Conservation (phyloP, 2,113 vertebrate species). For the Aegotheles bennettii region DNA sequence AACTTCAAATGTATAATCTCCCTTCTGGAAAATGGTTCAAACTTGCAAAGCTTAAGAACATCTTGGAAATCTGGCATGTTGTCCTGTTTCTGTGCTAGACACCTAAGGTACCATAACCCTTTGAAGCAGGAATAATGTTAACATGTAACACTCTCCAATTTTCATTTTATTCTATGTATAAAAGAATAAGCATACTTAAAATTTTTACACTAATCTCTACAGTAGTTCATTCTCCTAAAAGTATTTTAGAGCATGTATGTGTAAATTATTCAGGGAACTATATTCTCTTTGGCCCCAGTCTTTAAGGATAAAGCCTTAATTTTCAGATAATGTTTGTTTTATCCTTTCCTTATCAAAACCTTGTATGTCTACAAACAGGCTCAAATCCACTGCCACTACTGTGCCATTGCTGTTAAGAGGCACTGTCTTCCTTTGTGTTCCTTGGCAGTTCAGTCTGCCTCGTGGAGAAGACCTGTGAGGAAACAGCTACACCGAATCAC, state of each 20-base stretch:
- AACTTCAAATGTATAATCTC: background rate
- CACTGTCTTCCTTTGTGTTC: background rate
- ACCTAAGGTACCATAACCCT: background rate
- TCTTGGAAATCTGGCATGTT: background rate
- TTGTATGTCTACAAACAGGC: background rate
- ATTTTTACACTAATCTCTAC: background rate
- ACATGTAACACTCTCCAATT: background rate
- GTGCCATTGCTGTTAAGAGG: background rate
- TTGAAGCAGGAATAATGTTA: background rate
- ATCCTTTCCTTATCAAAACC: background rate
- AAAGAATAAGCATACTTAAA: background rate
- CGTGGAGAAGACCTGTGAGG: rapidly evolving
- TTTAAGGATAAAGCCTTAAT: background rate
- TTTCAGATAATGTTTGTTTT: background rate
- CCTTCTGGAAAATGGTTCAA: background rate
- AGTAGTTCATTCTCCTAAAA: background rate
- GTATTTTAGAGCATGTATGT: background rate
- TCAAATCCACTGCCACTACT: background rate
- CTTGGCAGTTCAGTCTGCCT: background rate
- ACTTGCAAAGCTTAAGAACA: background rate
- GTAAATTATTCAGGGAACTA: background rate
- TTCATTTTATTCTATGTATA: background rate
- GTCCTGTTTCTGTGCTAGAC: background rate
- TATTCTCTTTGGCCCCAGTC: background rate
- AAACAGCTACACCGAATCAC: background rate